Conservation (phyloP, 35 echinoderm and acorn worm species). For the Ophiothrix spiculata region DNA sequence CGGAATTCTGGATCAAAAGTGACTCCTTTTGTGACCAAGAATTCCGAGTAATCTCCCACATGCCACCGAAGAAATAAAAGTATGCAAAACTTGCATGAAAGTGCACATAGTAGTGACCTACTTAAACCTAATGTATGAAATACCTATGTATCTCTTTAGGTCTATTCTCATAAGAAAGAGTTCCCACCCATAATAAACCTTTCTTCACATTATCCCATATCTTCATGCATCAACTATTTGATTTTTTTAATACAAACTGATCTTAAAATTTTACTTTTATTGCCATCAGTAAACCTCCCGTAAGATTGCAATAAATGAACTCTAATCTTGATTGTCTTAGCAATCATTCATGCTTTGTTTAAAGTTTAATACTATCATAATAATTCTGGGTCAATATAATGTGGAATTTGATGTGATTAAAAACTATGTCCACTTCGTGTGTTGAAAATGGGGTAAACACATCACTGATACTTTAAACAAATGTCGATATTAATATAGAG, state of each 20-base stretch:
- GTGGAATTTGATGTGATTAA: too few species aligned
- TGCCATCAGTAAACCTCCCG: neutral
- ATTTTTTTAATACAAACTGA: neutral
- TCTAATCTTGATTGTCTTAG: neutral
- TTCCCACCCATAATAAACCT: slow-evolving; percentile 1
- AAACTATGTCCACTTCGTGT: too few species aligned
- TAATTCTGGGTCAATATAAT: too few species aligned
- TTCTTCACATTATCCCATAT: neutral
- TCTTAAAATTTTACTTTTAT: neutral
- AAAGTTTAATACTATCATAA: neutral
- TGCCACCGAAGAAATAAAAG: neutral
- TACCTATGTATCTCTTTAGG: neutral
- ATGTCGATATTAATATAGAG: too few species aligned
- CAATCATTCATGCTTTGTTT: neutral
- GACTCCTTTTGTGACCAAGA: neutral
- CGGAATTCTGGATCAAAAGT: too few species aligned
- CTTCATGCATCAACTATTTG: neutral
- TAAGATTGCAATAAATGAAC: neutral
- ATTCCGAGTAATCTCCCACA: neutral
- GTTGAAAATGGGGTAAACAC: too few species aligned
- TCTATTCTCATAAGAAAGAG: neutral
- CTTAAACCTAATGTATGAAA: neutral
- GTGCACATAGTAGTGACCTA: neutral
- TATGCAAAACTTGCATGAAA: neutral
- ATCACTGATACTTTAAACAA: too few species aligned